A percentile compares a stretch with the other conserved stretches of the same genome.
These are phyloP conservation scores for Entomobrya multifasciata DNA, from an alignment of 2,888 invertebrate genomes.

Conservation along the genomic window DNA sequence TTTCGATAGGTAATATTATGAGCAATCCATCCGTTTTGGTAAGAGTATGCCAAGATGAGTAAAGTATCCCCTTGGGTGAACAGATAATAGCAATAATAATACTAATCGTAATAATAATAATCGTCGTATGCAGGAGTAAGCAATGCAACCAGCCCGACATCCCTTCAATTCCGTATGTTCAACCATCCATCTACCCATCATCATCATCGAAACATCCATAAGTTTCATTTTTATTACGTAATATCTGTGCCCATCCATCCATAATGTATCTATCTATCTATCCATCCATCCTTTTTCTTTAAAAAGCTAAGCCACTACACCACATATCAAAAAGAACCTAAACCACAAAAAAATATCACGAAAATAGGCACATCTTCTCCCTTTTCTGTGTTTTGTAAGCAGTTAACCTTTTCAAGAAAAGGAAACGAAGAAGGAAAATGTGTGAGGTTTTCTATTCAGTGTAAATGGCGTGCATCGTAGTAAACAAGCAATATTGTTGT, in stretches of 20 bases:
- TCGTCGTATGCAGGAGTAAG: conserved; percentile 68
- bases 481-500: conserved; percentile 49
- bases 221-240: conserved; percentile 56
- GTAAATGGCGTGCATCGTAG: conserved; percentile 60
- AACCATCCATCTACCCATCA: conserved; percentile 44
- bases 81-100: conserved; percentile 66
- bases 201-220: too few relatives aligned
- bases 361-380: conserved; percentile 23
- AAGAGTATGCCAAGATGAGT: conserved; percentile 3
- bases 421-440: conserved; percentile 73
- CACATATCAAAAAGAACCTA: conserved; percentile 15
- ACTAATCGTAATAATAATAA: conserved; percentile 68
- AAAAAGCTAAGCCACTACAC: conserved; percentile 28
- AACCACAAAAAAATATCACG: conserved; percentile 30
- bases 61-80: conserved; percentile 73
- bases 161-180: too few relatives aligned
- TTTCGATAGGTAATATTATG: conserved; percentile 77
- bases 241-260: conserved; percentile 31
- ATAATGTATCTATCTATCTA: too few relatives aligned
- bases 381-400: conserved; percentile 6
- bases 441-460: conserved; percentile 71
- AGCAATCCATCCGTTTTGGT: conserved; percentile 45
- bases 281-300: conserved; percentile 19
- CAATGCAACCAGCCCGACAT: too few relatives aligned
- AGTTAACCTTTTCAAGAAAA: conserved; percentile 70